Conservation (phyloP, 2,888 invertebrate species). For the Hymenopus coronatus region DNA sequence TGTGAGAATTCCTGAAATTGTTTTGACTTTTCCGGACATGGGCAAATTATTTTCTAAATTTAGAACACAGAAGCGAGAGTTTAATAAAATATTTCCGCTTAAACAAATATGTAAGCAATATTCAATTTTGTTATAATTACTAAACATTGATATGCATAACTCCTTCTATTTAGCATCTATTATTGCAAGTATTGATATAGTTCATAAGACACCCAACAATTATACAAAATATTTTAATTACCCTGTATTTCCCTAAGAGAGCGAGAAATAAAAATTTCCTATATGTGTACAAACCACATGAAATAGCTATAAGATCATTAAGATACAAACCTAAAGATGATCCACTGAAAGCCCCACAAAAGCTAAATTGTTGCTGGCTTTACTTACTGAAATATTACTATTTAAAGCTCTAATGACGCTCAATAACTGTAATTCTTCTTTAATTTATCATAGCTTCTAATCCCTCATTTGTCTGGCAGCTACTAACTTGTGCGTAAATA, state of each 20-base stretch:
- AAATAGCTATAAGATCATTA: not conserved
- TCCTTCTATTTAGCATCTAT: not conserved
- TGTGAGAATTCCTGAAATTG: no score
- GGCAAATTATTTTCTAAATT: no score
- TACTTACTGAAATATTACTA: not conserved
- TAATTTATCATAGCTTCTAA: not conserved
- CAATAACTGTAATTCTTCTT: no score
- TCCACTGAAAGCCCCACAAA: not conserved
- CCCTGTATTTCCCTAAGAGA: not conserved
- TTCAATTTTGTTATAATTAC: not conserved
- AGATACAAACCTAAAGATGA: no score
- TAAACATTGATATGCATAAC: not conserved
- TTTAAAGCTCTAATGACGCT: not conserved
- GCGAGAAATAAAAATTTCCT: no score
- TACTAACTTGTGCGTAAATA: slow-evolving; percentile 23
- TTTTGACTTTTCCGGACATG: no score
- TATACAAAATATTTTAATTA: not conserved
- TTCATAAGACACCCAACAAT: not conserved
- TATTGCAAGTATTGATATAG: not conserved
- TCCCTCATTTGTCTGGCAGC: not conserved
- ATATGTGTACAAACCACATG: no score
- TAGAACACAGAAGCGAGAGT: no score
- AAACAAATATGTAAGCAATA: no score
- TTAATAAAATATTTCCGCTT: no score
- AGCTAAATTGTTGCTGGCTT: not conserved